These are phyloP conservation scores for Garrulus glandarius DNA, from an alignment of 2,797 vertebrate genomes.

Conservation along the genomic window DNA sequence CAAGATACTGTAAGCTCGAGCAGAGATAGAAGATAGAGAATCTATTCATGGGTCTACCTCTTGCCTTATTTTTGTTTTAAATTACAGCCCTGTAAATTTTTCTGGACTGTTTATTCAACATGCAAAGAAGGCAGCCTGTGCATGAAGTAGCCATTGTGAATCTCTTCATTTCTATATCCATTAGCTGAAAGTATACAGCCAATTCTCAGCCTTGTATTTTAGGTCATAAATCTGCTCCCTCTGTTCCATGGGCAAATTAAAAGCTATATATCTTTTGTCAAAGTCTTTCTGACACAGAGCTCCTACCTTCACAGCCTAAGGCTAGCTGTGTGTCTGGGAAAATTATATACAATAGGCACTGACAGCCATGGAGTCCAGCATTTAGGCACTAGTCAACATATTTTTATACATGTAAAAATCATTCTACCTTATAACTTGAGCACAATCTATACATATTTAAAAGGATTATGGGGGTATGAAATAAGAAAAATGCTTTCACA, in stretches of 20 bases:
- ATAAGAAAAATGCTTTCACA: constrained; percentile 13
- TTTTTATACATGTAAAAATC: constrained; percentile 51
- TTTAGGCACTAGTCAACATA: constrained; percentile 57
- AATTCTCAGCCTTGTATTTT: constrained; percentile 59
- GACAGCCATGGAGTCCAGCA: constrained; percentile 33
- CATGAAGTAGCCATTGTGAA: constrained; percentile 6
- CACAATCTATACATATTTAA: constrained; percentile 38
- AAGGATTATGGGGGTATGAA: constrained; percentile 1
- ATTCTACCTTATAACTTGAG: constrained; percentile 1
- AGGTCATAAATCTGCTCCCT: constrained; percentile 63
- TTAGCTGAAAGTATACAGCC: constrained; percentile 54
- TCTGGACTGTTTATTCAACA: constrained; percentile 22
- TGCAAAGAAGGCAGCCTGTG: constrained; percentile 12
- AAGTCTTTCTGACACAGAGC: constrained; percentile 66
- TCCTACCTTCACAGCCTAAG: constrained; percentile 59
- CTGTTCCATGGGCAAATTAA: constrained; percentile 71
- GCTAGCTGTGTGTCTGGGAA: constrained; percentile 54
- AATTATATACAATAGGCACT: constrained; percentile 56
- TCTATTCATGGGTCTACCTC: not conserved
- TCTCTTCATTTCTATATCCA: constrained; percentile 51
- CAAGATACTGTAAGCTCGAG: not conserved
- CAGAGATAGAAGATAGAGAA: not conserved
- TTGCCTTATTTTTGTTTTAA: not conserved
- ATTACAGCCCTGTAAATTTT: constrained; percentile 46
- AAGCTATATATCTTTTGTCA: constrained; percentile 72